Evolutionary conservation across 2,797 vertebrate genomes (phyloP).

Genomic region (Orestias chungarensis): DNA sequence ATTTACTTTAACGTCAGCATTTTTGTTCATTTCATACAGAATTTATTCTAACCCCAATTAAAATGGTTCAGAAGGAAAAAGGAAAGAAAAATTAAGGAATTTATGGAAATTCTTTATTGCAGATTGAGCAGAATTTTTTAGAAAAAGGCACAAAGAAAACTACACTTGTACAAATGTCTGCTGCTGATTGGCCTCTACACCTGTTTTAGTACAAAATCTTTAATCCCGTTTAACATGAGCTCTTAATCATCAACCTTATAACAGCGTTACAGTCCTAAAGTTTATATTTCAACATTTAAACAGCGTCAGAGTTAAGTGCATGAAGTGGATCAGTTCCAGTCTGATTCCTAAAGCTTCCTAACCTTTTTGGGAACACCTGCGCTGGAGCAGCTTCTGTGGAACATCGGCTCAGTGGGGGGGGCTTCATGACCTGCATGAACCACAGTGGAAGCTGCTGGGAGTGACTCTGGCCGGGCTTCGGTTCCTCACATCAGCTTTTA

Average conservation of each 20-base stretch:
- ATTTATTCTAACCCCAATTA: neutral
- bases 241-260: neutral
- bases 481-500: neutral
- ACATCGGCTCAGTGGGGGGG: neutral
- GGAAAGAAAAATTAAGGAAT: neutral
- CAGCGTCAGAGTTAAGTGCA: neutral
- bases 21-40: too few species aligned
- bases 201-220: conserved; percentile 57
- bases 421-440: neutral
- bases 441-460: neutral
- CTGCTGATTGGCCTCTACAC: conserved; percentile 76
- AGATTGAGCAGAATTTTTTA: conserved; percentile 82
- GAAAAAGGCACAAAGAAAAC: conserved; percentile 91
- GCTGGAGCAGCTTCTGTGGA: neutral
- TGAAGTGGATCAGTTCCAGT: too few species aligned
- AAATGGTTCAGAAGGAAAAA: neutral
- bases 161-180: conserved; percentile 78
- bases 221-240: conserved; percentile 13
- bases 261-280: neutral
- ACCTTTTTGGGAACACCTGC: neutral
- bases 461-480: neutral
- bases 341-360: too few species aligned
- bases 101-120: conserved; percentile 85
- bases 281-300: neutral
- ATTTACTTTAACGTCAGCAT: too few species aligned